Evolutionary conservation across 2,888 invertebrate genomes (phyloP).

Genomic region (Nomada ruficornis): DNA sequence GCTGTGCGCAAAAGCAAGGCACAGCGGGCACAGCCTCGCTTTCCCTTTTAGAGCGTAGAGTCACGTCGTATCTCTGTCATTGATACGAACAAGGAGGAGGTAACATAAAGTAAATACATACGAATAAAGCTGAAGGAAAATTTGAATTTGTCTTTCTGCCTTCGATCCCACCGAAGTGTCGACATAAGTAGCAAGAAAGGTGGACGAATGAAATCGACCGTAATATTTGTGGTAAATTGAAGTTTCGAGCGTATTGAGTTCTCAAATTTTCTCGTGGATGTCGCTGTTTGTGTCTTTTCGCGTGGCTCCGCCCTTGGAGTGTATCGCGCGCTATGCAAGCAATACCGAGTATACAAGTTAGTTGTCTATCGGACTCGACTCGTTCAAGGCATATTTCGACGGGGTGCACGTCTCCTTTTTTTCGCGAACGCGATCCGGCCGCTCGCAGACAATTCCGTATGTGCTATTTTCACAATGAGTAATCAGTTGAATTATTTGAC

Average conservation of each 20-base stretch:
- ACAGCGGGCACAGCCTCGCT: background rate
- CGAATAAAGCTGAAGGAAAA: background rate
- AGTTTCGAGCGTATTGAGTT: constrained; percentile 17
- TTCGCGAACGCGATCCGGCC: constrained; percentile 1
- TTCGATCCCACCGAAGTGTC: background rate
- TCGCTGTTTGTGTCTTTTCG: constrained; percentile 25
- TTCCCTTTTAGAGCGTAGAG: constrained; percentile 5
- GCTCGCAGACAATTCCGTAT: constrained; percentile 6
- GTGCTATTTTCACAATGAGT: constrained; percentile 35
- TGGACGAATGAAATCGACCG: background rate
- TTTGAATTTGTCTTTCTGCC: background rate
- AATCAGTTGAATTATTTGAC: constrained; percentile 1
- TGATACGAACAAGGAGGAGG: background rate
- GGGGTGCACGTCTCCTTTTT: constrained; percentile 6
- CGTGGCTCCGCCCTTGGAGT: constrained; percentile 55
- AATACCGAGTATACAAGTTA: constrained; percentile 7
- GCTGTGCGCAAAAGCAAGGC: constrained; percentile 42
- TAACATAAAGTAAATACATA: background rate
- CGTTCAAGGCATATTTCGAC: constrained; percentile 3
- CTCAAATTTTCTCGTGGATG: constrained; percentile 13
- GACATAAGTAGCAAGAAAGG: no score
- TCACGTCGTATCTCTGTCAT: background rate
- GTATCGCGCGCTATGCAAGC: constrained; percentile 39
- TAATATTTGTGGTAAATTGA: background rate
- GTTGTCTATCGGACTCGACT: constrained; percentile 40